Evolutionary conservation across 2,113 vertebrate species (phyloP), one percentile per base, ranked within the genome.

Genomic region (Bombycilla garrulus): DNA sequence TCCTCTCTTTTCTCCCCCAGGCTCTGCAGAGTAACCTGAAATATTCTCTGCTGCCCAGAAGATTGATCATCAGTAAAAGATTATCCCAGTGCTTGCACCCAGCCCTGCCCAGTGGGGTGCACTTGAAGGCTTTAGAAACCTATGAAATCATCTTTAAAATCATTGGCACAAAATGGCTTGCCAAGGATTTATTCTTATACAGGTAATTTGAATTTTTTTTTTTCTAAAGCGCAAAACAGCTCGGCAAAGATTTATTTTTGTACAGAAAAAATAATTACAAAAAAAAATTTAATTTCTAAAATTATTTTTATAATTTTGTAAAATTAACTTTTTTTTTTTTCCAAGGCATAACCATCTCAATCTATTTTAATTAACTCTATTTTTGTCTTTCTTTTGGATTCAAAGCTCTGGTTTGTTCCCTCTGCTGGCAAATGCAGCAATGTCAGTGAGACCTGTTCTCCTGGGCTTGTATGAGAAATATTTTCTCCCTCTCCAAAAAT

Each of bases 61-160:
- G 99, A 44, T 96, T 99, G 89, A 98, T 99, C 77, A 99, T 99
- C 93, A 99, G 99, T 90, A 99, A 99, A 97, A 98, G 99, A 74
- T 94, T 99, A 15, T 99, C 99, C 38, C 99, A 99, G 82, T 99
- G 99, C 81, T 90, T 99, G 83, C 99, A 99, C 78, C 99, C 99
- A 6, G 99, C 99, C 45, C 97, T 99, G 88, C 99, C 99, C 73
- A 99, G 99, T 22, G 99, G 99, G 3, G 99, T 99, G 40, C 99
- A 99, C 94, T 97, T 99, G 33, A 99, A 99, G 91, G 99, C 99
- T 42, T 96, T 99, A 29, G 99, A 99, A 95, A 99, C 99, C 35
- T 99, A 99, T 16, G 99, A 99, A 95, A 98, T 99, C 54, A 99
- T 99, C 97, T 99, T 99, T 74, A 99, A 99, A 97, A 99, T 99